Conservation (phyloP, 2,888 invertebrate genomes). For the Scaptodrosophila latifasciaeformis region DNA sequence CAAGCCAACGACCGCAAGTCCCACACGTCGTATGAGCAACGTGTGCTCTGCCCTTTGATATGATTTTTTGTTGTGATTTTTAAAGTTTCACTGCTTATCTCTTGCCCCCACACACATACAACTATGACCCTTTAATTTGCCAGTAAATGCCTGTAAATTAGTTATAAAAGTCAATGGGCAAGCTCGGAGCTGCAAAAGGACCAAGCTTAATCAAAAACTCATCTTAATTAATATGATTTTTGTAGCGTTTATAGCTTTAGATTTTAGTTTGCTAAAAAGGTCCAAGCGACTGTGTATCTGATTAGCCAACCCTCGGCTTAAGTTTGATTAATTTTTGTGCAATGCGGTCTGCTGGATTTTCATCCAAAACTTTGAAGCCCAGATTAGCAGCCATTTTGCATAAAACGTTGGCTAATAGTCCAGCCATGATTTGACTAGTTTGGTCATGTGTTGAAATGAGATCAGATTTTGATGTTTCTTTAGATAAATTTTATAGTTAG, state of each 20-base stretch:
- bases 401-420: too few relatives aligned
- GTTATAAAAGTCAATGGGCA: slow-evolving; percentile 45
- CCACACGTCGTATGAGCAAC: slow-evolving; percentile 58
- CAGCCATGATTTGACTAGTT: too few relatives aligned
- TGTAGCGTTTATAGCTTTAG: slow-evolving; percentile 7
- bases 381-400: too few relatives aligned
- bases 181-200: not conserved
- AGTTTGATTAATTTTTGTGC: slow-evolving; percentile 24
- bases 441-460: too few relatives aligned
- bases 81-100: too few relatives aligned
- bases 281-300: too few relatives aligned
- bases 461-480: too few relatives aligned
- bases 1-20: slow-evolving; percentile 24
- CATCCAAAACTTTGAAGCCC: not conserved
- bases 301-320: too few relatives aligned
- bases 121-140: slow-evolving; percentile 20
- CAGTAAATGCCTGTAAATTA: slow-evolving; percentile 67
- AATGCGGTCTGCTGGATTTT: slow-evolving; percentile 4
- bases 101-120: slow-evolving; percentile 8
- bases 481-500: too few relatives aligned
- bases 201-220: slow-evolving; percentile 53
- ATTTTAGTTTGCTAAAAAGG: not conserved
- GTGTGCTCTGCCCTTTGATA: slow-evolving; percentile 15
- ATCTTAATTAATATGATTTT: slow-evolving; percentile 55
- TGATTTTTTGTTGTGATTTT: slow-evolving; percentile 9